Percentiles rank a stretch among this genome's conserved stretches.
Conservation (phyloP, 2,888 invertebrate species). For the Dasypogon diadema region DNA sequence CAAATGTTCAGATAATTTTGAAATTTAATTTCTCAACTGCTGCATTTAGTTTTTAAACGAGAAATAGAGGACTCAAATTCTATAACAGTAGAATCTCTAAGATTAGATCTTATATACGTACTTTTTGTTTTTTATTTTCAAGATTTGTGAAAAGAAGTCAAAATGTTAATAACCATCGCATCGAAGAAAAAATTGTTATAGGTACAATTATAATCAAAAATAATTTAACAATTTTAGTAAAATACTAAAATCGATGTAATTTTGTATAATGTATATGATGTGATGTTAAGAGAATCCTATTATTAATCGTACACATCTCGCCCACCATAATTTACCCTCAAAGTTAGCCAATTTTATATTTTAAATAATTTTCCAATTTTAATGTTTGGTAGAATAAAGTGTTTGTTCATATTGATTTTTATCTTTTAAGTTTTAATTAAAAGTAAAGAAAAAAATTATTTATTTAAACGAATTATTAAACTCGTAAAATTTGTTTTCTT, state of each 20-base stretch:
- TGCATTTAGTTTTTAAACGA: too few species aligned
- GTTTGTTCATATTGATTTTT: conserved; percentile 36
- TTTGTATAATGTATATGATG: conserved; percentile 33
- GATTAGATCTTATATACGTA: too few species aligned
- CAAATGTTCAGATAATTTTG: too few species aligned
- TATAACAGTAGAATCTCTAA: too few species aligned
- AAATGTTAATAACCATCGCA: conserved; percentile 36
- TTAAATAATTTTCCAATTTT: conserved; percentile 1
- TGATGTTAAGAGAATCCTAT: conserved; percentile 44
- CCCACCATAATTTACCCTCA: conserved; percentile 31
- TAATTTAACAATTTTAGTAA: conserved; percentile 6
- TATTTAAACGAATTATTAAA: background rate
- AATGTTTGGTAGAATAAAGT: background rate
- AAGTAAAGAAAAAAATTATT: conserved; percentile 32
- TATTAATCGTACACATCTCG: conserved; percentile 12
- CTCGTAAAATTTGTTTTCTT: conserved; percentile 24
- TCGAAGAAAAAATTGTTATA: conserved; percentile 28
- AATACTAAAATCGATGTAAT: conserved; percentile 6
- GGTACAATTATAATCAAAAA: conserved; percentile 41
- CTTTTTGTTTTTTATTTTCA: too few species aligned
- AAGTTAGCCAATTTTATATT: conserved; percentile 36
- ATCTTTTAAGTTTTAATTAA: conserved; percentile 50
- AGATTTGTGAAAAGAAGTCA: background rate
- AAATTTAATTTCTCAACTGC: too few species aligned
- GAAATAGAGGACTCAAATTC: too few species aligned